Conservation (phyloP, 2,797 vertebrate genomes). For the Monodelphis domestica region DNA sequence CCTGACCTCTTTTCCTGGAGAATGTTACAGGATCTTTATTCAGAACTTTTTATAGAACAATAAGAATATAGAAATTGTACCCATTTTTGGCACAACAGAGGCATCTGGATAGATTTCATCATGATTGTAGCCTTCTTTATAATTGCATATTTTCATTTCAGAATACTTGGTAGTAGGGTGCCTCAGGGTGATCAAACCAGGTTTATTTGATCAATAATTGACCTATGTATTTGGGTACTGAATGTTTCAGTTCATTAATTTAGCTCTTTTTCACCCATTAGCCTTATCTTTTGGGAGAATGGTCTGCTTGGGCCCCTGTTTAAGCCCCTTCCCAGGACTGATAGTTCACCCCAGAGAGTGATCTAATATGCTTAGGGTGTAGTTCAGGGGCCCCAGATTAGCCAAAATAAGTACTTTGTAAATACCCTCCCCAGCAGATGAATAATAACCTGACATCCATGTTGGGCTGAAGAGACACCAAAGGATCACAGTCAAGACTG, state of each 20-base stretch:
- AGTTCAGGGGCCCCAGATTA: too few species aligned
- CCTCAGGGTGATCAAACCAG: background rate
- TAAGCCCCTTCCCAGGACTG: too few species aligned
- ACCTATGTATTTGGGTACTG: too few species aligned
- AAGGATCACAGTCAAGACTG: background rate
- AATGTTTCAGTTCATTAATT: too few species aligned
- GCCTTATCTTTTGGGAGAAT: too few species aligned
- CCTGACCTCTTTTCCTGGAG: constrained; percentile 4
- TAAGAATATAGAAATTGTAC: background rate
- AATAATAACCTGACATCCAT: background rate
- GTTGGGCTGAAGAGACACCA: background rate
- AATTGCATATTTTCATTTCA: constrained; percentile 22
- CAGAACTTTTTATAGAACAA: background rate
- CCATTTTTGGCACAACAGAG: constrained; percentile 4
- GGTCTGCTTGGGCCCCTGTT: too few species aligned
- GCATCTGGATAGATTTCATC: background rate
- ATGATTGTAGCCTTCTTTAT: background rate
- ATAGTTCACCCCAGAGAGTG: too few species aligned
- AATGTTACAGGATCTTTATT: background rate
- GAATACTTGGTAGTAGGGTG: background rate
- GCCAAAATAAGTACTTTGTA: too few species aligned
- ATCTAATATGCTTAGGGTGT: too few species aligned
- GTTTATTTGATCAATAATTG: too few species aligned
- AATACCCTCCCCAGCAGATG: background rate
- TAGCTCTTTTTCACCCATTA: background rate